Conservation (phyloP, 2,888 invertebrate genomes). For the Dorcus parallelipipedus region DNA sequence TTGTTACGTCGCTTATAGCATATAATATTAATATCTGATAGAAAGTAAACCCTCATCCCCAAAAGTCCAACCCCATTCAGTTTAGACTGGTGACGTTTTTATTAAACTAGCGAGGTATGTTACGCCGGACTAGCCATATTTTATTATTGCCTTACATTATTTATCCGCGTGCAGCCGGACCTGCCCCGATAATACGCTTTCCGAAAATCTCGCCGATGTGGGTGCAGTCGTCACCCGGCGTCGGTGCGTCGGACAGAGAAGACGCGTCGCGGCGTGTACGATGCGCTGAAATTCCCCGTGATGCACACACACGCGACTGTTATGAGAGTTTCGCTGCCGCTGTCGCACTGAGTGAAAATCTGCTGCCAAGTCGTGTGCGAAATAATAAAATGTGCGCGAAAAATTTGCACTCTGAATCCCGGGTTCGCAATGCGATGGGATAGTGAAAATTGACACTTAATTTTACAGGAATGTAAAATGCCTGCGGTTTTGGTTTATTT, state of each 20-base stretch:
- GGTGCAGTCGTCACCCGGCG: conserved; percentile 2
- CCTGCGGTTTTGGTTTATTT: not conserved
- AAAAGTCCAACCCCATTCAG: conserved; percentile 4
- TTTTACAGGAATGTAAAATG: conserved; percentile 17
- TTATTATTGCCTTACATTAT: conserved; percentile 48
- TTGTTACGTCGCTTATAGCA: not conserved
- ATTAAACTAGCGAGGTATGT: conserved; percentile 43
- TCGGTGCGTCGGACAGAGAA: conserved; percentile 7
- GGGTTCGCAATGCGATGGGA: conserved; percentile 25
- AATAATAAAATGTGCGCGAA: conserved; percentile 22
- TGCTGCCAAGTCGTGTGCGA: conserved; percentile 24
- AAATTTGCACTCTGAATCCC: conserved; percentile 26
- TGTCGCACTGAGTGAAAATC: conserved; percentile 32
- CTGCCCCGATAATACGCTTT: conserved; percentile 29
- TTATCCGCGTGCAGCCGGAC: conserved; percentile 38
- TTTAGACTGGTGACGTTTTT: conserved; percentile 38
- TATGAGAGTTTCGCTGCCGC: conserved; percentile 33
- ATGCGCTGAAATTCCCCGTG: conserved; percentile 10
- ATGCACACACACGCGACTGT: conserved; percentile 28
- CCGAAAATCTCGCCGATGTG: not conserved
- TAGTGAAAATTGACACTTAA: conserved; percentile 25
- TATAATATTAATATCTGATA: conserved; percentile 15
- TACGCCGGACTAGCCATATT: conserved; percentile 37
- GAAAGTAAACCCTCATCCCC: conserved; percentile 5
- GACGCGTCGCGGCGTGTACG: conserved; percentile 9